Evolutionary conservation across 1,140 invertebrate species (phyloP), one percentile per base, ranked within the genome.

Genomic region (Euglossa dilemma): DNA sequence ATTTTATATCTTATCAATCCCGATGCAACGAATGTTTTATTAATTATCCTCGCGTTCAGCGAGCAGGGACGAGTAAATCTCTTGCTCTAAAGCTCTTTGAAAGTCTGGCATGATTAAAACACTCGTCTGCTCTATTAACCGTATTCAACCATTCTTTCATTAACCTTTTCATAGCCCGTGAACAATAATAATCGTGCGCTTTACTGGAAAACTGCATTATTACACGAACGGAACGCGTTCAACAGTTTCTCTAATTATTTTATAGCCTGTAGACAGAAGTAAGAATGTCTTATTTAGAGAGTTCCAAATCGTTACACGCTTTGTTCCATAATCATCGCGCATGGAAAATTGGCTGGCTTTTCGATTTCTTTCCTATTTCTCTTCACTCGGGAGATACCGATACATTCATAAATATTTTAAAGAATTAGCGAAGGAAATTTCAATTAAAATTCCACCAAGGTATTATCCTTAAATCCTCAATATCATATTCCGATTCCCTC

Each of bases 241-340:
- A 25, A 72, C n/a, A 52, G 4, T 61, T 45, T 73, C 47, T 28
- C 23, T 73, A 73, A 74, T 80, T 80, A 54, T 45, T 45, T 43
- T 50, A 23, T 9, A 52, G 18, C 45, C 20, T 14, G 4, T 4
- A 8, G 20, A 20, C 23, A 52, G 16, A 25, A n/a, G 23, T 36
- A 28, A 18, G 4, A 20, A 61, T 1, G 11, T 43, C 52, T 73
- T 18, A 80, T 43, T 56, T n/a, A 16, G 54, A 47, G 7, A 16
- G 16, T 50, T 47, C n/a, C 36, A 8, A 9, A 25, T 6, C 50
- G 28, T 67, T 56, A 47, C 7, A 43, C 25, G 16, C 11, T 28
- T 4, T 47, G 52, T 54, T 78, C 64, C 54, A 69, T 59, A 56
- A 47, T 18, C 12, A 16, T 14, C 4, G 61, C n/a, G 36, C n/a